Evolutionary conservation across 1,140 invertebrate species (phyloP), one percentile per base, ranked within the genome.

Genomic region (Anthonomus grandis): DNA sequence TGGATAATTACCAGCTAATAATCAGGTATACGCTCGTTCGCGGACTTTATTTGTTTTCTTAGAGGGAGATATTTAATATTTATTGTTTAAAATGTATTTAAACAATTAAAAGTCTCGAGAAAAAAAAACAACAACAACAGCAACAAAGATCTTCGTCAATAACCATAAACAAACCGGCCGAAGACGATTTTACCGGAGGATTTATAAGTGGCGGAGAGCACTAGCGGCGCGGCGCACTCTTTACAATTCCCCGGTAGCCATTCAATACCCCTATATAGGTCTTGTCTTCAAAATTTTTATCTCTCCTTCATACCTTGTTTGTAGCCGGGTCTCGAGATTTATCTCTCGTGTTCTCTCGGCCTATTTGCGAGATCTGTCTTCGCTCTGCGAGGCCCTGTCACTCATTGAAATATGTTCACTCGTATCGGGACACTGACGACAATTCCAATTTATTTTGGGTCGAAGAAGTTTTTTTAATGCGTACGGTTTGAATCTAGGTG

Each of bases 271-370:
- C 59, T 70, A 70, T 70, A 70, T 65, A 65, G 65, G 59, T 52
- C 59, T 65, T 67, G 62, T 66, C 63, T 66, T 67, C 64, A 65
- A 68, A 70, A 68, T 65, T 70, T 70, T 70, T 70, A 68, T 68
- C 66, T 65, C 62, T 66, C 64, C 60, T 61, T 64, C 66, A 64
- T 63, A 63, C 68, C 68, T 66, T 70, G 67, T 68, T 68, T 68
- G 68, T 68, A 67, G 60, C 62, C 62, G 60, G 59, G 64, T 60
- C 54, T 59, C 60, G 55, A 65, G 65, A 67, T 67, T 67, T 67
- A 67, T 67, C 48, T 57, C 24, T 34, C 53, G 24, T 63, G 60
- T 63, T 55, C 48, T 22, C 37, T 58, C 27, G 39, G 51, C 54
- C 49, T 57, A 55, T 62, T 58, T 58, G 56, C 60, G 55, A 58